Conservation (phyloP, 2,797 vertebrate genomes). For the Gymnocypris eckloni region DNA sequence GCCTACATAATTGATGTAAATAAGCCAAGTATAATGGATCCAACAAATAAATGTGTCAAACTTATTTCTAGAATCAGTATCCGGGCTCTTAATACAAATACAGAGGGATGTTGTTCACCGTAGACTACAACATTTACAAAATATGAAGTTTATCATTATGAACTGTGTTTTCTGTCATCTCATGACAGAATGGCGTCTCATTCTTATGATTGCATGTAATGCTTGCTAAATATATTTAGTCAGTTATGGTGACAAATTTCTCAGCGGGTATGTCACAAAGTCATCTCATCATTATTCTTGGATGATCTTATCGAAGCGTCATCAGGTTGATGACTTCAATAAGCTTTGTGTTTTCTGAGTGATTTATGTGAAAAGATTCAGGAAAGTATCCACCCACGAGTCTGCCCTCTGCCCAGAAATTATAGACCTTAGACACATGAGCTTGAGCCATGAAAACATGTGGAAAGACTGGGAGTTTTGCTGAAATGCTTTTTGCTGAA, state of each 20-base stretch:
- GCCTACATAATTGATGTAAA: slow-evolving; percentile 27
- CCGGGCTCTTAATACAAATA: background rate
- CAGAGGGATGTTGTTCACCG: background rate
- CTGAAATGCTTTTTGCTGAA: slow-evolving; percentile 28
- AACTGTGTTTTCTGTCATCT: slow-evolving; percentile 4
- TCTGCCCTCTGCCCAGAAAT: slow-evolving; percentile 46
- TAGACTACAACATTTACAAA: background rate
- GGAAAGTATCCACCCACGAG: slow-evolving; percentile 43
- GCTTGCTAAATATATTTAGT: background rate
- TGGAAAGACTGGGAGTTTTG: slow-evolving; percentile 28
- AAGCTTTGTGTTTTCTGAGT: slow-evolving; percentile 11
- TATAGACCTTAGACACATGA: slow-evolving; percentile 42
- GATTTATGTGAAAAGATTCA: slow-evolving; percentile 43
- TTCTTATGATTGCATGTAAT: background rate
- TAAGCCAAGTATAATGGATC: slow-evolving; percentile 38
- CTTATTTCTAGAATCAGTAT: slow-evolving; percentile 2
- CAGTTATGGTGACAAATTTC: background rate
- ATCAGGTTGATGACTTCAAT: slow-evolving; percentile 20
- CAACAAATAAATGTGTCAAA: slow-evolving; percentile 21
- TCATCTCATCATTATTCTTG: slow-evolving; percentile 22
- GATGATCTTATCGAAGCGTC: slow-evolving; percentile 23
- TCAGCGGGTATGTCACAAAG: background rate
- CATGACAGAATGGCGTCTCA: background rate
- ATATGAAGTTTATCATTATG: background rate
- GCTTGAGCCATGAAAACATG: slow-evolving; percentile 22